Evolutionary conservation across 1,140 invertebrate genomes (phyloP).

Genomic region (Procambarus virginalis): DNA sequence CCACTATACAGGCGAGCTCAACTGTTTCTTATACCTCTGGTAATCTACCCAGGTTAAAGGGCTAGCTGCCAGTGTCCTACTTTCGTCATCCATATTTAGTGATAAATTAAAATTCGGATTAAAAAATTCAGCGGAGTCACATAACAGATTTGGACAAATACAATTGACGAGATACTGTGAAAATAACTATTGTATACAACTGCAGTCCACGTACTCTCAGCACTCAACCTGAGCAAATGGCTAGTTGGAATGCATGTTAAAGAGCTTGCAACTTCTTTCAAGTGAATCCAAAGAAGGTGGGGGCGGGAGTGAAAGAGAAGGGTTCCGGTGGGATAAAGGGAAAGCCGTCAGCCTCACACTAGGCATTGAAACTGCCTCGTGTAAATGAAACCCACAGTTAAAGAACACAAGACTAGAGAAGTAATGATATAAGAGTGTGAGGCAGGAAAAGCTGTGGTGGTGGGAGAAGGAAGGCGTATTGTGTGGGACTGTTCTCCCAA

Average conservation of each 20-base stretch:
- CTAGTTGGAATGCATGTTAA: neutral
- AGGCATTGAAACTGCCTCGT: constrained; percentile 25
- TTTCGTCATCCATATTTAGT: too few relatives aligned
- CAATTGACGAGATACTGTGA: too few relatives aligned
- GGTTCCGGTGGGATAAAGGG: neutral
- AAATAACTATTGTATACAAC: too few relatives aligned
- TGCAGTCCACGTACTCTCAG: too few relatives aligned
- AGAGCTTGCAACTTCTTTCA: neutral
- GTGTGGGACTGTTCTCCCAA: constrained; percentile 18
- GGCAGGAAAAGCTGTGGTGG: neutral
- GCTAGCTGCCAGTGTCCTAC: too few relatives aligned
- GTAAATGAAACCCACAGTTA: constrained; percentile 35
- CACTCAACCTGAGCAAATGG: too few relatives aligned
- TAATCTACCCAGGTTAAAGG: neutral
- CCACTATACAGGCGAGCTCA: constrained; percentile 12
- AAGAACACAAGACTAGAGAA: constrained; percentile 15
- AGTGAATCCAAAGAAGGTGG: neutral
- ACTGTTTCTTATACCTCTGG: neutral
- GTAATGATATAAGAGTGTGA: neutral
- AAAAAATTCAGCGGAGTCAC: too few relatives aligned
- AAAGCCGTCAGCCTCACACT: constrained; percentile 14
- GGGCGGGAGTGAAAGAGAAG: neutral
- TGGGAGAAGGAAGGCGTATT: constrained; percentile 18
- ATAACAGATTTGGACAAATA: too few relatives aligned
- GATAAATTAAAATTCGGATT: too few relatives aligned